Percentiles rank a stretch among this genome's conserved stretches.
phyloP scores from a whole-genome alignment of 2,113 vertebrate genomes.

The Pandion haliaetus region DNA sequence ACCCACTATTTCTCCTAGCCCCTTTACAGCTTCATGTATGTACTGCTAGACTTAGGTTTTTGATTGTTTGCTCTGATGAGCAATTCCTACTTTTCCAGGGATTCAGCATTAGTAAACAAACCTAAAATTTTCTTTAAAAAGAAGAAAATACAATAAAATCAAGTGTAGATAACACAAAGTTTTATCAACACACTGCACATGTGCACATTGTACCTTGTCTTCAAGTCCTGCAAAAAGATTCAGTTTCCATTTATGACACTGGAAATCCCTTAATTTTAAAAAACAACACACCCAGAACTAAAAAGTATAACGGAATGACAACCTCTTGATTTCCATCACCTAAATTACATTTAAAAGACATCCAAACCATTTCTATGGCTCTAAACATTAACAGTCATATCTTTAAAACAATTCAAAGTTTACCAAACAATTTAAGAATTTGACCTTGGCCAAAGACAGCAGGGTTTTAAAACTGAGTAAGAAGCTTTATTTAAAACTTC shows the following conservation, averaged over 20 bases:
- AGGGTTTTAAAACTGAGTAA: not conserved
- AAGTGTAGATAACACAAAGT: not conserved
- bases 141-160: not conserved
- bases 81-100: not conserved
- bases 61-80: not conserved
- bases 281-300: not conserved
- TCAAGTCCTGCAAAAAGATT: not conserved
- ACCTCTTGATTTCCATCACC: not conserved
- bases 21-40: fast-evolving
- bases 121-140: not conserved
- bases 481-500: not conserved
- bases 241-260: not conserved
- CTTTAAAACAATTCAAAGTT: not conserved
- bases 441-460: not conserved
- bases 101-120: not conserved
- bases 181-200: not conserved
- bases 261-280: not conserved
- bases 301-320: not conserved
- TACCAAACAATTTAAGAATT: not conserved
- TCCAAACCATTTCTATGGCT: not conserved
- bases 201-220: not conserved
- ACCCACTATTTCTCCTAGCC: not conserved
- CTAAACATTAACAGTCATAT: not conserved
- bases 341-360: not conserved
- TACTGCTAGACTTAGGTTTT: not conserved